A percentile compares a stretch with the other conserved stretches of the same genome.
These are phyloP conservation scores for Tetragonisca angustula DNA, from an alignment of 2,888 invertebrate species.

Conservation along the genomic window DNA sequence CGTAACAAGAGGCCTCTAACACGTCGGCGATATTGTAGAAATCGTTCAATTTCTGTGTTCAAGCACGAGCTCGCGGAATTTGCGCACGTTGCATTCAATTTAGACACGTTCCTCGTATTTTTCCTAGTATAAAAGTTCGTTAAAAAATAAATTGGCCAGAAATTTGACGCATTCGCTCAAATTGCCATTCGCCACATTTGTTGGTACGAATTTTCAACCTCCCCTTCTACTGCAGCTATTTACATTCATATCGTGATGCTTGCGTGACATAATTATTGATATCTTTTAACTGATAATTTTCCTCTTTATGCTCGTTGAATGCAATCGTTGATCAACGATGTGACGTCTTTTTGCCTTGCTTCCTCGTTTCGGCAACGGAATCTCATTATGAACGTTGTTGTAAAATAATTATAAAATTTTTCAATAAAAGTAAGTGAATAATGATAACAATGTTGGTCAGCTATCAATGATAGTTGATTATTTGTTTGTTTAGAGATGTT, in stretches of 20 bases:
- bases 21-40: conserved; percentile 41
- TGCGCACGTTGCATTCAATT: not conserved
- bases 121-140: not conserved
- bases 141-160: conserved; percentile 29
- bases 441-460: not conserved
- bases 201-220: conserved; percentile 49
- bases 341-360: not conserved
- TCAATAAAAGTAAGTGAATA: not conserved
- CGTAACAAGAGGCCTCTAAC: conserved; percentile 46
- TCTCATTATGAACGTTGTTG: not conserved
- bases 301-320: not conserved
- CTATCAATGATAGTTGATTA: not conserved
- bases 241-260: conserved; percentile 28
- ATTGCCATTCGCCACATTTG: conserved; percentile 54
- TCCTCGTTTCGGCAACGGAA: not conserved
- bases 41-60: conserved; percentile 19
- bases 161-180: conserved; percentile 41
- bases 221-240: conserved; percentile 31
- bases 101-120: not conserved
- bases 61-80: not conserved
- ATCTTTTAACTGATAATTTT: conserved; percentile 13
- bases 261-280: conserved; percentile 22
- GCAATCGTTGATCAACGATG: not conserved
- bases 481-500: too few relatives aligned
- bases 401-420: not conserved